Conservation (phyloP, 1,140 invertebrate genomes). For the Nephotettix cincticeps region DNA sequence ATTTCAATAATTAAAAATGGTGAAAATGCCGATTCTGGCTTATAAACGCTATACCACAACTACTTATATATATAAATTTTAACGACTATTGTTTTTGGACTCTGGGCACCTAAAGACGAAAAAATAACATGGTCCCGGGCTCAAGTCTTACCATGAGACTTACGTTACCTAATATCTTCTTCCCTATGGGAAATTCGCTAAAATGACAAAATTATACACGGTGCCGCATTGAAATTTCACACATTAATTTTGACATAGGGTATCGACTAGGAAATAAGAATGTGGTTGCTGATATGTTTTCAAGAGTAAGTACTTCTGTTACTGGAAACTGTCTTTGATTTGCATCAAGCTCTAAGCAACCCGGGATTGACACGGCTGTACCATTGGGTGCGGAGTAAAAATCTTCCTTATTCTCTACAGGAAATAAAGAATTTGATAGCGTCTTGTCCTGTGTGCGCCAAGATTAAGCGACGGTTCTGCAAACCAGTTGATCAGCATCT, state of each 20-base stretch:
- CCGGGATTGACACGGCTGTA: neutral
- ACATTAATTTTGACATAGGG: neutral
- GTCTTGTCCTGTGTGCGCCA: conserved; percentile 8
- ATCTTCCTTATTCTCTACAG: conserved; percentile 24
- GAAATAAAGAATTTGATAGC: neutral
- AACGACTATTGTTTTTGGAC: no score
- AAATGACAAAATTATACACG: neutral
- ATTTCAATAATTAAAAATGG: no score
- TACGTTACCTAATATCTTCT: no score
- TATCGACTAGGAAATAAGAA: neutral
- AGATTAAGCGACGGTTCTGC: conserved; percentile 18
- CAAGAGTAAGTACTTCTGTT: neutral
- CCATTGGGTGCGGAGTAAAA: conserved; percentile 20
- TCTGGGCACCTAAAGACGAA: no score
- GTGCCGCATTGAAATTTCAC: neutral
- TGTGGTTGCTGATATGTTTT: neutral
- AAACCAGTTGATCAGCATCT: neutral
- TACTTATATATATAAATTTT: no score
- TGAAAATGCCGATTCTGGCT: no score
- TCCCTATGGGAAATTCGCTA: no score
- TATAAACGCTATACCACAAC: no score
- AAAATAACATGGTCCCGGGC: no score
- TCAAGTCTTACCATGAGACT: no score
- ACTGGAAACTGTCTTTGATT: neutral
- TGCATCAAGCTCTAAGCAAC: neutral